Evolutionary conservation across 2,888 invertebrate genomes (phyloP).

Genomic region (Gisinianus flammeolus): DNA sequence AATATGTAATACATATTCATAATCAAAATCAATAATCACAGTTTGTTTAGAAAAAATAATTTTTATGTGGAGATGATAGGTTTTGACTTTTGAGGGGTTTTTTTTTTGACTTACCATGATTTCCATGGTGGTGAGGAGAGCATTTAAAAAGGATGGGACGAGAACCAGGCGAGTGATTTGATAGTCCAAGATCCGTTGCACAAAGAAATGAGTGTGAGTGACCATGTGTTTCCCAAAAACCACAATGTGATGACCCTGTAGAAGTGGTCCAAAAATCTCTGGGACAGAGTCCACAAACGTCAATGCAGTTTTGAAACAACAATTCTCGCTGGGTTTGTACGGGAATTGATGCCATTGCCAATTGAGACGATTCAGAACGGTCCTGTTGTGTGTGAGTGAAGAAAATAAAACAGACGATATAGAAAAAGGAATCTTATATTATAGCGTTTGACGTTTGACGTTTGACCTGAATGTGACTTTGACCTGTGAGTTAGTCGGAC

Average conservation of each 20-base stretch:
- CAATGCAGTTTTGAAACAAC: constrained; percentile 87
- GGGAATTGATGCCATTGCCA: constrained; percentile 90
- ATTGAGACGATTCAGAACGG: constrained; percentile 79
- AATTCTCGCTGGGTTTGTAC: constrained; percentile 72
- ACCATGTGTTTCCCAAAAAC: constrained; percentile 72
- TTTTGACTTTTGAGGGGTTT: no score
- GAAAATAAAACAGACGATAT: neutral
- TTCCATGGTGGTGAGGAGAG: constrained; percentile 66
- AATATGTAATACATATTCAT: no score
- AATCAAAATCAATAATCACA: no score
- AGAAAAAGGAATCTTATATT: no score
- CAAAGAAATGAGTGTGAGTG: constrained; percentile 30
- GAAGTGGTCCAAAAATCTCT: constrained; percentile 47
- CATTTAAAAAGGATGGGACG: constrained; percentile 81
- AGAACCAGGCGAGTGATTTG: constrained; percentile 79
- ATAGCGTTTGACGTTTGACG: no score
- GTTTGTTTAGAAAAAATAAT: no score
- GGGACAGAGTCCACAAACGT: constrained; percentile 87
- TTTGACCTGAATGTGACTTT: no score
- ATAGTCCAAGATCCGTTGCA: constrained; percentile 56
- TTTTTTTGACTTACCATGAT: no score
- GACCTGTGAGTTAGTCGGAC: constrained; percentile 75
- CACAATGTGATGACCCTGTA: constrained; percentile 72
- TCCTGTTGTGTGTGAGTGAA: constrained; percentile 62
- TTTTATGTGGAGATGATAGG: no score